These are phyloP conservation scores for Oreochromis aureus DNA, from an alignment of 2,113 vertebrate genomes.

Conservation along the genomic window DNA sequence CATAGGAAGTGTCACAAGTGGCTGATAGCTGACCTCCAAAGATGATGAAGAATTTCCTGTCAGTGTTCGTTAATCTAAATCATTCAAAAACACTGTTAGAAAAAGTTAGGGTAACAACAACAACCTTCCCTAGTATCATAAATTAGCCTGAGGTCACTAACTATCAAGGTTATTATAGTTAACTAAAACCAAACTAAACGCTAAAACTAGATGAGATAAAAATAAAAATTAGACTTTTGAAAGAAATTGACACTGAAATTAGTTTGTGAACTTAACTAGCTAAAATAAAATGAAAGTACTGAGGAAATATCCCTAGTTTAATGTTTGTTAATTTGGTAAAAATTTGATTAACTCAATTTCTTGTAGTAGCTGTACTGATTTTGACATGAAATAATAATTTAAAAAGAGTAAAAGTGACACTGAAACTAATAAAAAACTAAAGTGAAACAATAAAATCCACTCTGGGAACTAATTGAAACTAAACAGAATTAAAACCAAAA, in stretches of 20 bases:
- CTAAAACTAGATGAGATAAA: not conserved
- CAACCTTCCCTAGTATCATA: not conserved
- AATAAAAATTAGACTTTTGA: not conserved
- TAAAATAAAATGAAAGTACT: not conserved
- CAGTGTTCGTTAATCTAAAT: not conserved
- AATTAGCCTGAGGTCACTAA: not conserved
- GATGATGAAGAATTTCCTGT: not conserved
- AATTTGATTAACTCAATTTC: accelerated
- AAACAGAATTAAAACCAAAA: not conserved
- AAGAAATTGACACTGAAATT: not conserved
- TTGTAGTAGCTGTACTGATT: not conserved
- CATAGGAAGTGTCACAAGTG: not conserved
- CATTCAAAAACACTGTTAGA: not conserved
- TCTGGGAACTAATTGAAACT: not conserved
- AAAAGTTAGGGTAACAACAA: not conserved
- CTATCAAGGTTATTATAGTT: not conserved
- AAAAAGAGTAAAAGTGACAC: not conserved
- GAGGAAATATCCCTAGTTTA: not conserved
- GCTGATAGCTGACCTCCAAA: not conserved
- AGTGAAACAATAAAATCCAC: not conserved
- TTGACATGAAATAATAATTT: not conserved
- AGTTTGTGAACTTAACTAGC: not conserved
- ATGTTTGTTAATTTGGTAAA: not conserved
- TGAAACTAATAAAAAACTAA: not conserved
- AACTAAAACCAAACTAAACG: not conserved